Evolutionary conservation across 2,888 invertebrate species (phyloP).

Genomic region (Trisateles emortualis): DNA sequence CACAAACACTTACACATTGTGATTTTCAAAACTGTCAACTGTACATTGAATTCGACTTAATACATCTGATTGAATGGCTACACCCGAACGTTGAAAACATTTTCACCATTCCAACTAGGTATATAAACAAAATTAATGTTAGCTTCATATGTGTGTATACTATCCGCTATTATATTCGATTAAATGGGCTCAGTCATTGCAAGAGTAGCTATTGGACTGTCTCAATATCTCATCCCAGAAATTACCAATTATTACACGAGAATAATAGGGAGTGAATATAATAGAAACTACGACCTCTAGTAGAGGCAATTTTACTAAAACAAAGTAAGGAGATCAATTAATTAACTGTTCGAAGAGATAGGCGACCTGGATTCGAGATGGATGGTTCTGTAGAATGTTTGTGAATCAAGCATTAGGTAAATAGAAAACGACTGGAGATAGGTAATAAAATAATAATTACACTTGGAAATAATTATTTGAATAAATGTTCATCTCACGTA

Average conservation of each 20-base stretch:
- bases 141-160: conserved; percentile 1
- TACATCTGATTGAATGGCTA: neutral
- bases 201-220: conserved; percentile 8
- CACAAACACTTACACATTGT: neutral
- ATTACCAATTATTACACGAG: conserved; percentile 26
- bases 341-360: conserved; percentile 34
- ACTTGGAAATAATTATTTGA: too few relatives aligned
- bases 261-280: conserved; percentile 27
- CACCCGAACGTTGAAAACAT: neutral
- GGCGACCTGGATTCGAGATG: conserved; percentile 23
- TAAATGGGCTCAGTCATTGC: conserved; percentile 4
- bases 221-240: conserved; percentile 12
- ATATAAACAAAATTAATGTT: conserved; percentile 2
- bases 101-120: neutral
- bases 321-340: conserved; percentile 42
- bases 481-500: too few relatives aligned
- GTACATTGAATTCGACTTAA: neutral
- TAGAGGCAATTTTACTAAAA: conserved; percentile 28
- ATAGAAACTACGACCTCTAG: conserved; percentile 21
- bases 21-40: neutral
- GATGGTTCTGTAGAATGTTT: conserved; percentile 9
- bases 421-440: too few relatives aligned
- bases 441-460: too few relatives aligned
- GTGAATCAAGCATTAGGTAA: neutral
- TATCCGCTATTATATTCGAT: neutral